Percentiles rank a stretch among this genome's conserved stretches.
Evolutionary conservation across 1,140 invertebrate genomes (phyloP).

Genomic region (Drosophila azteca): DNA sequence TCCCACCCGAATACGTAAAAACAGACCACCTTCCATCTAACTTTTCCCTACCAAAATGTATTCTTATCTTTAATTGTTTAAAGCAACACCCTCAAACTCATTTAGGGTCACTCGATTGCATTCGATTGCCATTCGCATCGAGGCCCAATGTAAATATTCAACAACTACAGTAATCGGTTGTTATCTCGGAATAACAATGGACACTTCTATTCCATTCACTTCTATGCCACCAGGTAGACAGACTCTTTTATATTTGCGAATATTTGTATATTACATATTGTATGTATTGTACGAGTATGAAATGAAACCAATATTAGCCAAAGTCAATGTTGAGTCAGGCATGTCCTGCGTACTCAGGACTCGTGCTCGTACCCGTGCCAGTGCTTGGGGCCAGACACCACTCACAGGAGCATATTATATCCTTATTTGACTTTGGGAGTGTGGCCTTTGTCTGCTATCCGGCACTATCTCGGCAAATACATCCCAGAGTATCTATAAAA

Average conservation of each 20-base stretch:
- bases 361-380: not conserved
- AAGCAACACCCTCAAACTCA: too few relatives aligned
- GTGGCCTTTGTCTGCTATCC: slow-evolving; percentile 30
- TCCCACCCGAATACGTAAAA: too few relatives aligned
- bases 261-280: slow-evolving; percentile 44
- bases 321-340: slow-evolving; percentile 43
- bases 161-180: slow-evolving; percentile 16
- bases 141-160: slow-evolving; percentile 18
- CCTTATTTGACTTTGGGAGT: slow-evolving; percentile 26
- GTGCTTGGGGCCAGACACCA: slow-evolving; percentile 26
- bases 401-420: slow-evolving; percentile 38
- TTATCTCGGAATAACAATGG: slow-evolving; percentile 3
- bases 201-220: too few relatives aligned
- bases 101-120: too few relatives aligned
- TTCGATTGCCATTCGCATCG: too few relatives aligned
- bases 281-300: slow-evolving; percentile 33
- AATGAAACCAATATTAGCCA: slow-evolving; percentile 50
- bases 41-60: too few relatives aligned
- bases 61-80: too few relatives aligned
- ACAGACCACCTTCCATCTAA: too few relatives aligned
- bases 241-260: not conserved
- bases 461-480: slow-evolving; percentile 36
- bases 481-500: slow-evolving; percentile 35
- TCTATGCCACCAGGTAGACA: too few relatives aligned
- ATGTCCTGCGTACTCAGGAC: not conserved